phyloP scores from a whole-genome alignment of 2,888 invertebrate genomes.

The Melolontha melolontha region DNA sequence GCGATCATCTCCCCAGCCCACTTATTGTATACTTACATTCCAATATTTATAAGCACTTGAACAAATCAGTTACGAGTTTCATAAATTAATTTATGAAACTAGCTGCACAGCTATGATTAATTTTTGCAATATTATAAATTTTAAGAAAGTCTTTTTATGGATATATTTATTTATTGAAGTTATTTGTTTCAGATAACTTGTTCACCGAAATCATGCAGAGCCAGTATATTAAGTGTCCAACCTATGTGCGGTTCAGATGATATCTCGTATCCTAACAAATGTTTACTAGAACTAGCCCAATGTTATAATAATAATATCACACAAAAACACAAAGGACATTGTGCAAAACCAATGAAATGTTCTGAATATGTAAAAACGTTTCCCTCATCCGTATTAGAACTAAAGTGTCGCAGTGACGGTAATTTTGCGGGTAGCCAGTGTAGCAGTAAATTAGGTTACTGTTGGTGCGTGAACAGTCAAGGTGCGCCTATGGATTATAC shows the following conservation, averaged over 20 bases:
- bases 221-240: constrained; percentile 55
- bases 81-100: no score
- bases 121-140: no score
- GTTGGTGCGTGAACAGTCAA: constrained; percentile 89
- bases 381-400: constrained; percentile 68
- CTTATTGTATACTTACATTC: no score
- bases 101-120: no score
- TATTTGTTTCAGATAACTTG: constrained; percentile 50
- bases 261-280: constrained; percentile 83
- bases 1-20: no score
- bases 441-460: constrained; percentile 78
- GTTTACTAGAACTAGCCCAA: constrained; percentile 81
- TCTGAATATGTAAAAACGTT: constrained; percentile 36
- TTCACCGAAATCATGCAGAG: constrained; percentile 59
- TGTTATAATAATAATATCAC: constrained; percentile 81
- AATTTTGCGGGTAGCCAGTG: constrained; percentile 89
- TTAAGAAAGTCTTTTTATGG: no score
- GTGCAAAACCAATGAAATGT: constrained; percentile 64
- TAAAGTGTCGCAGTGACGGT: constrained; percentile 86
- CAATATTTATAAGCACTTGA: no score
- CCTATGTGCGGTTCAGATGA: constrained; percentile 86
- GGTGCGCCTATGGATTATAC: constrained; percentile 88
- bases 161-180: background rate
- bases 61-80: no score
- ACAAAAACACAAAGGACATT: constrained; percentile 80